Conservation (phyloP, 2,113 vertebrate genomes). For the Maccullochella peelii region DNA sequence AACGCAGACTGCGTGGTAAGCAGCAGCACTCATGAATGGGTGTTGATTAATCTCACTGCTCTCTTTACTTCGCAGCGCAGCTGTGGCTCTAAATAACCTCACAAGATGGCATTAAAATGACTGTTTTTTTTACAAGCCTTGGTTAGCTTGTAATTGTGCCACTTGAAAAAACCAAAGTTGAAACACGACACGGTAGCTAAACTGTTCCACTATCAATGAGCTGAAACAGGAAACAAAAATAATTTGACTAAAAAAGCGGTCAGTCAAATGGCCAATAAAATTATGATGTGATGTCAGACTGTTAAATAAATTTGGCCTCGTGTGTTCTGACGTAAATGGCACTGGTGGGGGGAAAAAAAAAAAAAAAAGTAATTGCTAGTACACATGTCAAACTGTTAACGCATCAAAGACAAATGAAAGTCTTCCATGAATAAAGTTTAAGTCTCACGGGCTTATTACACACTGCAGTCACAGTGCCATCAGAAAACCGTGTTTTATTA, state of each 20-base stretch:
- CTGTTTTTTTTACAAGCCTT: neutral
- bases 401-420: conserved; percentile 10
- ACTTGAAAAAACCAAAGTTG: neutral
- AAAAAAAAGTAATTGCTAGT: neutral
- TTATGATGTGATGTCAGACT: conserved; percentile 34
- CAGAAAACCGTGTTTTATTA: conserved; percentile 4
- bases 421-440: neutral
- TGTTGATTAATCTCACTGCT: conserved; percentile 29
- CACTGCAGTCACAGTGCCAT: neutral
- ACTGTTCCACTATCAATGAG: conserved; percentile 1
- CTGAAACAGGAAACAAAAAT: conserved; percentile 8
- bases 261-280: conserved; percentile 12
- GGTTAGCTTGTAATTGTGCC: neutral
- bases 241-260: conserved; percentile 2
- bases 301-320: conserved; percentile 17
- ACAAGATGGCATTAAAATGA: neutral
- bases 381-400: neutral
- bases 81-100: neutral
- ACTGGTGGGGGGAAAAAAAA: too few relatives aligned
- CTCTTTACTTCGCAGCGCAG: neutral
- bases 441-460: conserved; percentile 14
- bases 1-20: conserved; percentile 98
- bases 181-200: conserved; percentile 3
- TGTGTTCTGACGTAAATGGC: conserved; percentile 26
- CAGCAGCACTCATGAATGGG: neutral